These are phyloP conservation scores for Beris chalybata DNA, from an alignment of 2,888 invertebrate genomes.

Conservation along the genomic window DNA sequence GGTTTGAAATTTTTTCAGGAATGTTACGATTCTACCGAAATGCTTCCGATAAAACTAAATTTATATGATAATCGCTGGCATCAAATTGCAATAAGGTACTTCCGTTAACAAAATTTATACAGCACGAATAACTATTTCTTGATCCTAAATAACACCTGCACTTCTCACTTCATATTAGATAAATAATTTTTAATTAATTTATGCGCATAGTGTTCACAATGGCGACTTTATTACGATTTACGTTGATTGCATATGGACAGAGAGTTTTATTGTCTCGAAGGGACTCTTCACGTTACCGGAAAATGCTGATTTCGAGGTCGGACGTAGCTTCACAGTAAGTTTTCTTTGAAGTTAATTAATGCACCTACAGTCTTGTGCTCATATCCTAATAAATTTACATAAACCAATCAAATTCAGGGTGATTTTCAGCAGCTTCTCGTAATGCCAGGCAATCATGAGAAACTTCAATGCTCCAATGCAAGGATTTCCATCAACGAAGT, in stretches of 20 bases:
- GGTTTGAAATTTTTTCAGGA: constrained; percentile 54
- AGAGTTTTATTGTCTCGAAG: constrained; percentile 56
- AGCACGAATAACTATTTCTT: neutral
- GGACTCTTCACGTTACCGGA: constrained; percentile 52
- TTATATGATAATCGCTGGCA: constrained; percentile 57
- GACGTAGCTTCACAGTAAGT: constrained; percentile 55
- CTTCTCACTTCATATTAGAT: neutral
- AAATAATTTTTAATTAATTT: neutral
- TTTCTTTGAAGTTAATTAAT: neutral
- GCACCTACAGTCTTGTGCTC: neutral
- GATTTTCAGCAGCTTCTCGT: constrained; percentile 54
- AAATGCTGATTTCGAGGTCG: constrained; percentile 54
- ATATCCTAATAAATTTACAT: neutral
- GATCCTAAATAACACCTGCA: neutral
- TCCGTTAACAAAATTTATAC: constrained; percentile 9
- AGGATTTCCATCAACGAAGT: constrained; percentile 56
- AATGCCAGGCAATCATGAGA: constrained; percentile 53
- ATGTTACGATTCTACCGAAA: constrained; percentile 55
- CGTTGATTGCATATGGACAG: constrained; percentile 55
- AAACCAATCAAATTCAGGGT: constrained; percentile 44
- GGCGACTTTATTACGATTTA: constrained; percentile 56
- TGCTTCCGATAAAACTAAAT: constrained; percentile 56
- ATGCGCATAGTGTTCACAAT: constrained; percentile 50
- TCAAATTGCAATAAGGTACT: constrained; percentile 54
- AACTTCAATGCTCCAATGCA: constrained; percentile 53